Evolutionary conservation across 2,797 vertebrate genomes (phyloP), one percentile per base, ranked within the genome.

Genomic region (Peromyscus eremicus): DNA sequence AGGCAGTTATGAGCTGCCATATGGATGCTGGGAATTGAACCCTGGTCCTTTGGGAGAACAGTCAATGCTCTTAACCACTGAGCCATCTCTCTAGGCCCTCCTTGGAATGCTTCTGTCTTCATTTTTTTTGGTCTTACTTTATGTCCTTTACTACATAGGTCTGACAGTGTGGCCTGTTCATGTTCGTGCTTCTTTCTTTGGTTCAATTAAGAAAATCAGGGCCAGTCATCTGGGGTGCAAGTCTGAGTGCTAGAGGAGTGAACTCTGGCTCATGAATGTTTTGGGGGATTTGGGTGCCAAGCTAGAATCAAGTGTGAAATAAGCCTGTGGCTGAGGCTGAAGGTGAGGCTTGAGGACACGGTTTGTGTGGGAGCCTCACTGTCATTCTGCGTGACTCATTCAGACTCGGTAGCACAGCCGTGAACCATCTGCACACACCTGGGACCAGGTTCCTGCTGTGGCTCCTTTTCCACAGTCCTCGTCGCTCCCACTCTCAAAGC

Each of bases 271-370:
- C 71, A 97, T 29, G 25, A 49, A 73, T 34, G 0, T 60, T 98
- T 96, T 70, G 85, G 95, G 94, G 46, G 11, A 79, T 91, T 87
- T 85, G 94, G 81, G 81, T 95, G 93, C 94, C 94, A 97, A 84
- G 86, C 60, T 86, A 91, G 75, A 71, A 37, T 97, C 97, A 93
- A 96, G 91, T 97, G 93, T 97, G 96, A 94, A 97, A 97, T 98
- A 97, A 92, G 49, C 79, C 82, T 88, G 93, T 95, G 96, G 95
- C 88, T 94, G 82, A 13, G 79, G 34, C 73, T 86, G 70, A 93
- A 97, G 96, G 96, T 92, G 97, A 97, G 95, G 97, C 52, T 86
- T 43, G 76, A 91, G 91, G 97, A 95, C 88, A 86, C 93, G 92
- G 97, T 98, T 97, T 46, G 87, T 90, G 91, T 92, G 96, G 95